These are phyloP conservation scores for Resseliella maxima DNA, from an alignment of 2,888 invertebrate species.

Conservation along the genomic window DNA sequence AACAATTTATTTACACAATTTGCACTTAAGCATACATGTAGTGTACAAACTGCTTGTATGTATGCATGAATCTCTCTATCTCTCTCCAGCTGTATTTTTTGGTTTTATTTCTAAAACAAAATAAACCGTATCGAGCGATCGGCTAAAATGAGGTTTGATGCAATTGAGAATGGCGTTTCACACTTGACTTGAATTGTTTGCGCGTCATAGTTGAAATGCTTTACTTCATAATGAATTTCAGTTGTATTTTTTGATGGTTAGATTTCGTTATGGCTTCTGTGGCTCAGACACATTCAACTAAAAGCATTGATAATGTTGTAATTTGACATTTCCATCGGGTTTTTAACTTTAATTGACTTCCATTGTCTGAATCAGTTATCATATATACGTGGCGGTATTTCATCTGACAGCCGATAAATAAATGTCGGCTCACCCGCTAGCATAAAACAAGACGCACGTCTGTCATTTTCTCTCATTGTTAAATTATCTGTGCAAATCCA, in stretches of 20 bases:
- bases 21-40: neutral
- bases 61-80: too few relatives aligned
- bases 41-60: too few relatives aligned
- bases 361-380: slow-evolving; percentile 11
- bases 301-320: slow-evolving; percentile 6
- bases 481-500: slow-evolving; percentile 38
- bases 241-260: neutral
- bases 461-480: neutral
- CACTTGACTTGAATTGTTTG: slow-evolving; percentile 3
- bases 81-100: neutral
- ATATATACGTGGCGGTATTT: slow-evolving; percentile 41
- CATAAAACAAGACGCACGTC: neutral
- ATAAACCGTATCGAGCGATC: slow-evolving; percentile 7
- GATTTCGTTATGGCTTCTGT: neutral
- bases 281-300: neutral
- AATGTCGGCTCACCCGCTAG: slow-evolving; percentile 28
- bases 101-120: slow-evolving; percentile 9
- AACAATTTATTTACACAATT: slow-evolving; percentile 42
- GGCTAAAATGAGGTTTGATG: neutral
- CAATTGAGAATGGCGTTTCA: slow-evolving; percentile 22
- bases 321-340: slow-evolving; percentile 34
- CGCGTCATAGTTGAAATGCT: neutral
- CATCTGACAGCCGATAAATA: slow-evolving; percentile 46
- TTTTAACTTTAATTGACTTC: slow-evolving; percentile 45
- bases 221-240: slow-evolving; percentile 12